phyloP scores from a whole-genome alignment of 2,888 invertebrate species.

The Leptinotarsa rubiginosa region DNA sequence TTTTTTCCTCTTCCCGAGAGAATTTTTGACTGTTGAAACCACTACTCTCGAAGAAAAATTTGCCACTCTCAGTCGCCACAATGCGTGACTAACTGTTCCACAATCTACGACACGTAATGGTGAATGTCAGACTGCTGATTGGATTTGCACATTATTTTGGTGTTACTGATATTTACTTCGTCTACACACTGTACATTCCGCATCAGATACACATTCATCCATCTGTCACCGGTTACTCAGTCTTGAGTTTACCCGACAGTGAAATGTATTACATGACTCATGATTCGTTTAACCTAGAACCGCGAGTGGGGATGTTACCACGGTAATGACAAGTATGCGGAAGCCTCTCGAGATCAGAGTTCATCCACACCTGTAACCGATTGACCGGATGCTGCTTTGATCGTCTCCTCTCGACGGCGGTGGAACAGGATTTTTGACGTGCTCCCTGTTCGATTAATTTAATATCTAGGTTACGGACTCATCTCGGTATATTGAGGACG shows the following conservation, averaged over 20 bases:
- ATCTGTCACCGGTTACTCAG: conserved; percentile 4
- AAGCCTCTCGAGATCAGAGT: conserved; percentile 61
- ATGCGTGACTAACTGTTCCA: too few species aligned
- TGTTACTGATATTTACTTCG: too few species aligned
- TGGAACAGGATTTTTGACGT: conserved; percentile 7
- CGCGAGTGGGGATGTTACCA: conserved; percentile 47
- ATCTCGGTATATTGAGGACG: conserved; percentile 1
- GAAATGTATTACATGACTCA: conserved; percentile 32
- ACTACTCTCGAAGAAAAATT: too few species aligned
- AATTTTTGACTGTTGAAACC: too few species aligned
- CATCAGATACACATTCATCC: not conserved
- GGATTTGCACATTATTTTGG: too few species aligned
- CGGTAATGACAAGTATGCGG: conserved; percentile 60
- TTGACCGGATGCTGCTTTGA: conserved; percentile 58
- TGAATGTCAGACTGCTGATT: too few species aligned
- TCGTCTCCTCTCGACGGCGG: not conserved
- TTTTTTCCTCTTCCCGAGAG: too few species aligned
- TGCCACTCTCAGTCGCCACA: too few species aligned
- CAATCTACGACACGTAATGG: too few species aligned
- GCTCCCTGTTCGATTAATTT: conserved; percentile 7
- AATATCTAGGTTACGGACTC: conserved; percentile 25
- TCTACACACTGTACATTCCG: too few species aligned
- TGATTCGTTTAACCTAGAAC: conserved; percentile 52
- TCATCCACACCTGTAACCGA: conserved; percentile 62
- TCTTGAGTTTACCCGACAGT: conserved; percentile 13